These are phyloP conservation scores for Hemicordylus capensis DNA, from an alignment of 2,113 vertebrate species.

Conservation along the genomic window DNA sequence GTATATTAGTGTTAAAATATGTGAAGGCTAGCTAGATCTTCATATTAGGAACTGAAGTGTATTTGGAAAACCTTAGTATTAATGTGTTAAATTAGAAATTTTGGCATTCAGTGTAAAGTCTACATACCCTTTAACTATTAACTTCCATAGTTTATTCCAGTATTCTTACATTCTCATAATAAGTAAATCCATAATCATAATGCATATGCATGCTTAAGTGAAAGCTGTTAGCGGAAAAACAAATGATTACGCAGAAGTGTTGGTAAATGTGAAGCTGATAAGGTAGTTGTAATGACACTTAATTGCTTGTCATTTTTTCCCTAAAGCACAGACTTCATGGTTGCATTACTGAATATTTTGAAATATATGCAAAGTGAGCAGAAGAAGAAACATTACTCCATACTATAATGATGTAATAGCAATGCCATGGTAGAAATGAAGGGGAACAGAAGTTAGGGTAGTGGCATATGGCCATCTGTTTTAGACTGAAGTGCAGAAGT, in stretches of 20 bases:
- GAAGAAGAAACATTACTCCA: constrained; percentile 46
- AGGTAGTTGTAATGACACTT: constrained; percentile 64
- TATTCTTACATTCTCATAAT: constrained; percentile 64
- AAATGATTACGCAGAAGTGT: constrained; percentile 57
- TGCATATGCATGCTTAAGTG: constrained; percentile 76
- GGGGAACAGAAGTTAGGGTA: constrained; percentile 43
- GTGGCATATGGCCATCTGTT: constrained; percentile 39
- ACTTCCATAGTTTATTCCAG: constrained; percentile 69
- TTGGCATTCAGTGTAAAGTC: constrained; percentile 48
- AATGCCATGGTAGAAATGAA: constrained; percentile 74
- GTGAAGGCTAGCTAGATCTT: constrained; percentile 19
- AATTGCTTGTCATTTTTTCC: constrained; percentile 40
- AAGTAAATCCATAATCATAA: constrained; percentile 58
- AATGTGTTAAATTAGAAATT: constrained; percentile 59
- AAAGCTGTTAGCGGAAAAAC: constrained; percentile 64
- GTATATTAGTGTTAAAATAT: constrained; percentile 35
- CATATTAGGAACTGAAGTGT: background rate
- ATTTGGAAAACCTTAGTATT: constrained; percentile 18
- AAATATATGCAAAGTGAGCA: constrained; percentile 29
- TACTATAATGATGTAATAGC: constrained; percentile 55
- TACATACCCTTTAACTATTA: constrained; percentile 69
- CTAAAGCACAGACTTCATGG: constrained; percentile 57
- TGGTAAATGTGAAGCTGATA: constrained; percentile 68
- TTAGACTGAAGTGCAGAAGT: constrained; percentile 58
- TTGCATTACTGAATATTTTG: constrained; percentile 51